phyloP scores from a whole-genome alignment of 2,888 invertebrate species.

The Lycia hirtaria region DNA sequence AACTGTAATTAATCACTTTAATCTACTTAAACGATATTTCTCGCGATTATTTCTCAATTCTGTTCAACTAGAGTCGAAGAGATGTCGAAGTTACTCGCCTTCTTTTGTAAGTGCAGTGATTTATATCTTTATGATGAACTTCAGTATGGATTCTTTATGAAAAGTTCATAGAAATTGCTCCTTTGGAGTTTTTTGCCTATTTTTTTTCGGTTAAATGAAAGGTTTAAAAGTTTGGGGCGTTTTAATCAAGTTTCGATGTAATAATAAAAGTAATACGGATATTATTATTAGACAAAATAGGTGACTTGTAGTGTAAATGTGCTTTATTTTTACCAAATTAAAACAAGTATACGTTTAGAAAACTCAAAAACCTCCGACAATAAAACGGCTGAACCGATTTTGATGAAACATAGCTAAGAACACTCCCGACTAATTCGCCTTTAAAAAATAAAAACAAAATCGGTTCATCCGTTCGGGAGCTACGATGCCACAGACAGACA shows the following conservation, averaged over 20 bases:
- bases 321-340: too few relatives aligned
- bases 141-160: background rate
- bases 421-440: too few relatives aligned
- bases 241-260: background rate
- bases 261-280: too few relatives aligned
- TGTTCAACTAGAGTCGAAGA: background rate
- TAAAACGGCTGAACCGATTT: too few relatives aligned
- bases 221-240: background rate
- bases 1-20: background rate
- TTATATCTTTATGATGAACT: background rate
- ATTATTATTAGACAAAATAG: too few relatives aligned
- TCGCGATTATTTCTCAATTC: background rate
- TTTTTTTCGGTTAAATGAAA: background rate
- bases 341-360: too few relatives aligned
- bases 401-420: too few relatives aligned
- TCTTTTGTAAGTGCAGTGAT: conserved; percentile 10
- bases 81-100: conserved; percentile 1
- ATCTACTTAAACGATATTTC: background rate
- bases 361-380: too few relatives aligned
- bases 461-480: too few relatives aligned
- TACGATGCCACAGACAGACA: too few relatives aligned
- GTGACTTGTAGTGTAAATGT: too few relatives aligned
- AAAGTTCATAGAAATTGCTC: background rate
- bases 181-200: background rate
- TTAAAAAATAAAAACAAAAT: too few relatives aligned